A percentile compares a stretch with the other conserved stretches of the same genome.
Evolutionary conservation across 2,888 invertebrate genomes (phyloP).

Genomic region (Pocota personata): DNA sequence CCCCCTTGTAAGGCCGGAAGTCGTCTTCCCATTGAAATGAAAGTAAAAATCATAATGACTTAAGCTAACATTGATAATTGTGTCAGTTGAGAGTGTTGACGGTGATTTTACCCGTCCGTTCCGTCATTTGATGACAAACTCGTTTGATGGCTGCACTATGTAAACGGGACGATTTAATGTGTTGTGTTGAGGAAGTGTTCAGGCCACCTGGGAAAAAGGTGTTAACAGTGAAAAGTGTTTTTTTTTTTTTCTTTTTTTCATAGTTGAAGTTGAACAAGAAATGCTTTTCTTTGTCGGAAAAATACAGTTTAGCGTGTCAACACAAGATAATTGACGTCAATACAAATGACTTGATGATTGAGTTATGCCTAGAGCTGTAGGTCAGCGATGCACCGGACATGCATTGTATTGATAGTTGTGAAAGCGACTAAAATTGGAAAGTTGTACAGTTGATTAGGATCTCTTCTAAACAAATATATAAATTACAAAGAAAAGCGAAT

Average conservation of each 20-base stretch:
- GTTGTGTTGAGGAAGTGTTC: constrained; percentile 16
- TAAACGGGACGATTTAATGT: constrained; percentile 8
- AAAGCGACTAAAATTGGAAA: neutral
- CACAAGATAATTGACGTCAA: constrained; percentile 15
- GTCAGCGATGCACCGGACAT: neutral
- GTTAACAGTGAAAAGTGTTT: constrained; percentile 36
- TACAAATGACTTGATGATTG: neutral
- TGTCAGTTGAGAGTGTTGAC: constrained; percentile 59
- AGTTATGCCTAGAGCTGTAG: neutral
- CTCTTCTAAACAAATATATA: too few relatives aligned
- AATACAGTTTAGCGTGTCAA: constrained; percentile 26
- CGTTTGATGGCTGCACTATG: neutral
- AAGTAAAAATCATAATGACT: constrained; percentile 70
- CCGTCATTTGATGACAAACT: constrained; percentile 40
- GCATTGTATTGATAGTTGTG: neutral
- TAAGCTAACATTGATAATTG: constrained; percentile 59
- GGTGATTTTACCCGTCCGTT: constrained; percentile 9
- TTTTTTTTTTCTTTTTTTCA: neutral
- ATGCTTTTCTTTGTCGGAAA: neutral
- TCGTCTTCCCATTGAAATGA: constrained; percentile 44
- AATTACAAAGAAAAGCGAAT: too few relatives aligned
- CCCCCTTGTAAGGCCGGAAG: constrained; percentile 49
- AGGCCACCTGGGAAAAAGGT: constrained; percentile 1
- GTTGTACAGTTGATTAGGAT: neutral
- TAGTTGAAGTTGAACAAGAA: neutral